Conservation (phyloP, 2,797 vertebrate genomes). For the Enteromius unitaeniatus region DNA sequence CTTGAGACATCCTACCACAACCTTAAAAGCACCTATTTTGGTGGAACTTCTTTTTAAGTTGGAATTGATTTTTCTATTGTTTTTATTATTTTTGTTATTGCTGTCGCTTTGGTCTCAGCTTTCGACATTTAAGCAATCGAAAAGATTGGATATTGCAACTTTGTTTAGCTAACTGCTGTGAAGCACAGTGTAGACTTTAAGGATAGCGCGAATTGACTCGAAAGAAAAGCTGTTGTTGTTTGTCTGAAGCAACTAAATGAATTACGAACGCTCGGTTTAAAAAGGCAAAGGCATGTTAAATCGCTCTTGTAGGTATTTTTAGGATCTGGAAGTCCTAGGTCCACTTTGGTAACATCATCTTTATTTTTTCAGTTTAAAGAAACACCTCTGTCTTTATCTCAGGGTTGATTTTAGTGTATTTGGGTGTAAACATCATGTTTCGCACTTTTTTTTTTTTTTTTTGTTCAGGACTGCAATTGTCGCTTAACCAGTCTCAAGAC, state of each 20-base stretch:
- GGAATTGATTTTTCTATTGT: slow-evolving; percentile 42
- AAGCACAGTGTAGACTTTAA: slow-evolving; percentile 31
- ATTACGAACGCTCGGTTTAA: neutral
- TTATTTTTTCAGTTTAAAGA: neutral
- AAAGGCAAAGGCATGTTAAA: neutral
- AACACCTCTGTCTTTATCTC: slow-evolving; percentile 43
- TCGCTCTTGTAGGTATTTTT: neutral
- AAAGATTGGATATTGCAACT: slow-evolving; percentile 79
- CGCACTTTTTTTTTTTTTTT: neutral
- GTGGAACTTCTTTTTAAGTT: slow-evolving; percentile 79
- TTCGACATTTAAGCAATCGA: slow-evolving; percentile 84
- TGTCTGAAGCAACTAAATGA: neutral
- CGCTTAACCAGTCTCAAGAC: slow-evolving; percentile 19
- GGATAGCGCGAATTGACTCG: neutral
- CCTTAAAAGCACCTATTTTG: slow-evolving; percentile 87
- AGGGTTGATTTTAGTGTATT: slow-evolving; percentile 45
- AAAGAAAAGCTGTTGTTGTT: slow-evolving; percentile 15
- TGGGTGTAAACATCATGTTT: slow-evolving; percentile 25
- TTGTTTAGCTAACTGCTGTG: slow-evolving; percentile 20
- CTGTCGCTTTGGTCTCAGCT: slow-evolving; percentile 67
- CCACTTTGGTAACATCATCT: neutral
- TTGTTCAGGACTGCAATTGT: slow-evolving; percentile 22
- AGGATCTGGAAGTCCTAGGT: slow-evolving; percentile 9
- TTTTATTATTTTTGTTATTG: slow-evolving; percentile 74
- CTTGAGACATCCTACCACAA: slow-evolving; percentile 83